These are phyloP conservation scores for Sarcophaga caerulescens DNA, from an alignment of 2,888 invertebrate species.

Conservation along the genomic window DNA sequence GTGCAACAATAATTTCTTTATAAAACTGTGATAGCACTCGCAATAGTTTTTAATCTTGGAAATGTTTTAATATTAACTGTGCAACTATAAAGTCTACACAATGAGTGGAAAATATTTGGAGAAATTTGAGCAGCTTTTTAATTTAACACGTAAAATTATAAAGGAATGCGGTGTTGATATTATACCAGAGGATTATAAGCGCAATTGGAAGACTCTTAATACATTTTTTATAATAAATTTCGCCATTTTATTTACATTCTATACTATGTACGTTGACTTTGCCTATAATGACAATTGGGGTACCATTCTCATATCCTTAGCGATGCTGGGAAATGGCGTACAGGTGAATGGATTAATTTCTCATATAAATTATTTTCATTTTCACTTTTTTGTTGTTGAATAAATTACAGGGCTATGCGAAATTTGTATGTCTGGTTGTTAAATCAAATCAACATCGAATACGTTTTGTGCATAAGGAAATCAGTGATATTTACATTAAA, in stretches of 20 bases:
- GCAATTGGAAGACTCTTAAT: neutral
- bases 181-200: conserved; percentile 18
- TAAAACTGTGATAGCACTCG: no score
- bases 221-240: conserved; percentile 4
- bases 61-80: no score
- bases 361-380: neutral
- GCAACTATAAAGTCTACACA: neutral
- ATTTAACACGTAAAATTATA: conserved; percentile 6
- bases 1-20: neutral
- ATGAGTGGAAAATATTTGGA: conserved; percentile 26
- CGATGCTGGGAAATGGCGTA: conserved; percentile 35
- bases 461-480: conserved; percentile 23
- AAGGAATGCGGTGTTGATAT: conserved; percentile 20
- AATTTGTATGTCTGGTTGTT: neutral
- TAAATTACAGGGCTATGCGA: conserved; percentile 22
- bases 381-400: neutral
- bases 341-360: conserved; percentile 28
- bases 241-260: conserved; percentile 11
- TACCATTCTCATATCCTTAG: neutral
- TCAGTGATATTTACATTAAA: conserved; percentile 33
- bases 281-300: conserved; percentile 2
- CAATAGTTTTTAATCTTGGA: no score
- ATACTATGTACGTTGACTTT: conserved; percentile 27
- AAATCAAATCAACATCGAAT: neutral
- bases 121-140: conserved; percentile 7